Base-by-base conservation (phyloP, 1,140 invertebrate species). In the Babylonia areolata region DNA sequence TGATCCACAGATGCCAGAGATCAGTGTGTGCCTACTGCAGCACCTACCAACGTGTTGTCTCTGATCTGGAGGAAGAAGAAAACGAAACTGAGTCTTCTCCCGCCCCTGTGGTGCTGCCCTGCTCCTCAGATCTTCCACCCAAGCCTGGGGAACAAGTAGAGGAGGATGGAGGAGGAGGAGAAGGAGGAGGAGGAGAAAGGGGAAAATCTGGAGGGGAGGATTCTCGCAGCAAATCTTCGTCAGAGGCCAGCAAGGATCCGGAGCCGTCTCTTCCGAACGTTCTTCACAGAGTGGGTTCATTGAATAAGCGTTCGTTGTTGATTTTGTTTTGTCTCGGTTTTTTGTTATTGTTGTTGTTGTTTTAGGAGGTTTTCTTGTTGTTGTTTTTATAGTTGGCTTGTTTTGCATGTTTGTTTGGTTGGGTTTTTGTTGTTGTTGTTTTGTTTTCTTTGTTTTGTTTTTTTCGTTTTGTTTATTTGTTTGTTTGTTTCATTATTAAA, bases 11-110 rank as follows among this genome's bases (percentile, higher is more conserved):
- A 64, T 84, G 82, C 39, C 37, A 84, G 37, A 31, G 82, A 12
- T 84, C 82, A 46, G 82, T 84, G 58, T 84, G 82, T 46, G 82
- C 82, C 12, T 84, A 69, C 37, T 84, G 82, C 39, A 84, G 82
- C 39, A 46, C 82, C 2, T 84, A 84, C 64, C 82, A 84, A 20
- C 64, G 64, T 0, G 69, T 84, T 0, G 31, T 37, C n/a, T 71
- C 37, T 12, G 82, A 84, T 39, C 71, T 73, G n/a, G 64, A 71
- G 23, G 82, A 84, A n/a, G 80, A 81, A 33, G 58, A 83, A n/a
- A 71, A 71, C 54, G 54, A 64, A 71, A 3, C 54, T 28, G 81
- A 71, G 3, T 17, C 81, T 35, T 6, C n/a, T 11, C 39, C 39
- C 12, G 12, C 40, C n/a, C 0, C 78, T 23, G 15, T 23, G 28